These are phyloP conservation scores for Anoplopoma fimbria DNA, from an alignment of 2,113 vertebrate species.

Conservation along the genomic window DNA sequence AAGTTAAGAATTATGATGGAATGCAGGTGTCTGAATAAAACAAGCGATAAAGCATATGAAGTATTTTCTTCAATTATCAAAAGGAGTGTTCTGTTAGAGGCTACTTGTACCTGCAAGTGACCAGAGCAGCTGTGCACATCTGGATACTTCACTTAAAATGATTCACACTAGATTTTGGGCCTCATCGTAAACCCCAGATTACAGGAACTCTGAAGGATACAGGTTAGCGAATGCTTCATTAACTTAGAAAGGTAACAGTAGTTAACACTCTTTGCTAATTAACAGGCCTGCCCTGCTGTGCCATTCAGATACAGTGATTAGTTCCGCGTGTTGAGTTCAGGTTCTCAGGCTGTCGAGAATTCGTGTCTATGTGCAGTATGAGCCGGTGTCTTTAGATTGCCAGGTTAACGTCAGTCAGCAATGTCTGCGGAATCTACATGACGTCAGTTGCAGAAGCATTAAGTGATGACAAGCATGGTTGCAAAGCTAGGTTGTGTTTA, in stretches of 20 bases:
- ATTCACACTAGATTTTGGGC: constrained; percentile 47
- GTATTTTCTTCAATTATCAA: neutral
- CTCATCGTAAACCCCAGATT: constrained; percentile 52
- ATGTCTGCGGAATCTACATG: neutral
- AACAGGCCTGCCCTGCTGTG: constrained; percentile 16
- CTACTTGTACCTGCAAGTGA: neutral
- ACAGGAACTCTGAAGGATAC: constrained; percentile 55
- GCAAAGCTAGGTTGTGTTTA: constrained; percentile 56
- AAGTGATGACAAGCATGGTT: constrained; percentile 57
- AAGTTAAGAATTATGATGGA: neutral
- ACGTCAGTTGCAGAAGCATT: constrained; percentile 35
- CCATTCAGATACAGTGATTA: constrained; percentile 27
- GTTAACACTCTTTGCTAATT: constrained; percentile 53
- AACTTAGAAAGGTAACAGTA: constrained; percentile 43
- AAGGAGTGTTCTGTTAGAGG: neutral
- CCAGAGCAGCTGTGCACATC: constrained; percentile 34
- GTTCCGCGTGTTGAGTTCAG: constrained; percentile 28
- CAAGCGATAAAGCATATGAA: neutral
- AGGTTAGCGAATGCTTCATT: constrained; percentile 51
- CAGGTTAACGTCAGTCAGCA: constrained; percentile 1
- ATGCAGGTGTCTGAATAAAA: neutral
- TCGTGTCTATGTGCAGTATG: neutral
- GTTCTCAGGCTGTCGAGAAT: neutral
- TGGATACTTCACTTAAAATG: constrained; percentile 37
- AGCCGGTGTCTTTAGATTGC: neutral